A percentile compares a stretch with the other conserved stretches of the same genome.
Evolutionary conservation across 2,113 vertebrate genomes (phyloP).

Genomic region (Cyphomyrus discorhynchus): DNA sequence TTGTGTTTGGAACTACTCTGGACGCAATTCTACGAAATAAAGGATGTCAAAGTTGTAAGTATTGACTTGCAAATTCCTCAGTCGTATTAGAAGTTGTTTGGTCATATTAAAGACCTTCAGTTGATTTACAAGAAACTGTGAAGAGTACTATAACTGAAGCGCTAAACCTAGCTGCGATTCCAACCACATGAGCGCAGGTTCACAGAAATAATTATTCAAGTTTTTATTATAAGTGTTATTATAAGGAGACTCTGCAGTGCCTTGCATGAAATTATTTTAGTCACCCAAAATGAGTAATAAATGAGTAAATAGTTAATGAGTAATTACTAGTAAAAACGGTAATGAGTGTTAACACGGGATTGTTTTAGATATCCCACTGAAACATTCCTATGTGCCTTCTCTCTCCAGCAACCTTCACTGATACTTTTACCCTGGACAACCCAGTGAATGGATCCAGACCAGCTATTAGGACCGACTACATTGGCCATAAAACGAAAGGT

Average conservation of each 20-base stretch:
- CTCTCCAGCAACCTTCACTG: constrained; percentile 56
- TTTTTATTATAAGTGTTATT: neutral
- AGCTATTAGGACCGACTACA: constrained; percentile 86
- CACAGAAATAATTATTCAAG: neutral
- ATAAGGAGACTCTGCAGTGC: neutral
- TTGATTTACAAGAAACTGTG: neutral
- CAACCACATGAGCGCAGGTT: neutral
- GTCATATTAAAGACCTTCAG: neutral
- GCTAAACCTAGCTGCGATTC: neutral
- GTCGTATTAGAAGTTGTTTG: neutral
- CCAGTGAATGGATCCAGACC: constrained; percentile 86
- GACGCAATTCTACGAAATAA: constrained; percentile 88
- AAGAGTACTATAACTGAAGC: neutral
- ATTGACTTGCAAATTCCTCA: constrained; percentile 17
- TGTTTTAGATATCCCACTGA: constrained; percentile 8
- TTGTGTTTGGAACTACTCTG: constrained; percentile 88
- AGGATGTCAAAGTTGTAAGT: constrained; percentile 85
- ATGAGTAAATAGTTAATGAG: neutral
- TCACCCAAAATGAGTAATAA: neutral
- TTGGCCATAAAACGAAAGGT: constrained; percentile 88
- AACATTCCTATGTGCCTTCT: constrained; percentile 3
- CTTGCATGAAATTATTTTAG: neutral
- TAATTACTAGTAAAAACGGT: neutral
- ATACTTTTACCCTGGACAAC: constrained; percentile 78
- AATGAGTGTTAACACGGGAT: neutral